Evolutionary conservation across 1,140 invertebrate genomes (phyloP).

Genomic region (silkworm (Bombyx mori)): ASM3026992v2 NC_085128.1:11164501-11165000

Average conservation of each 20-base stretch:
- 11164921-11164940: too few species aligned
- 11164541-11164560: too few species aligned
- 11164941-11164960: too few species aligned
- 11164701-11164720: constrained; percentile 28
- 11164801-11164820: constrained; percentile 39
- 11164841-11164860: constrained; percentile 32
- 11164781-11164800: constrained; percentile 24
- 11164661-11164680: too few species aligned
- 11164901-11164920: constrained; percentile 7
- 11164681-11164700: constrained; percentile 6
- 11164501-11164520: too few species aligned
- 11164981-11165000: neutral
- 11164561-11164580: too few species aligned
- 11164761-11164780: constrained; percentile 32
- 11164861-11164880: constrained; percentile 28
- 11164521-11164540: too few species aligned
- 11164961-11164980: too few species aligned
- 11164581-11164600: too few species aligned
- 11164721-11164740: constrained; percentile 37
- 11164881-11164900: constrained; percentile 21
- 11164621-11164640: too few species aligned
- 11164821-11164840: constrained; percentile 39
- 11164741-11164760: constrained; percentile 31
- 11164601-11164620: too few species aligned
- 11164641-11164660: too few species aligned